Evolutionary conservation across 2,113 vertebrate genomes (phyloP).

Genomic region (Egretta garzetta): DNA sequence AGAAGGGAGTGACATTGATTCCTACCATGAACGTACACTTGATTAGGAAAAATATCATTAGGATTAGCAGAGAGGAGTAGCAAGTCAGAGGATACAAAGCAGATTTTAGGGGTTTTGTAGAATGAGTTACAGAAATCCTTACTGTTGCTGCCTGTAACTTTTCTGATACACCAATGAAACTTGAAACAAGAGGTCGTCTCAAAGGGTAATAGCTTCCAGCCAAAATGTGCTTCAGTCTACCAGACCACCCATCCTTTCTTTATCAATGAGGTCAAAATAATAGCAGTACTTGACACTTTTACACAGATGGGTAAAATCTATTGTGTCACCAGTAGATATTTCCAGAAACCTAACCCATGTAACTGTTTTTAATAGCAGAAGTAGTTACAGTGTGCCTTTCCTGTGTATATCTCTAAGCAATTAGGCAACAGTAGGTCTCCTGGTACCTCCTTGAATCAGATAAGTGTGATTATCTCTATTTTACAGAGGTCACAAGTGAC

Average conservation of each 20-base stretch:
- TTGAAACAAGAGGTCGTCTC: conserved; percentile 49
- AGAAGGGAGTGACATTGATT: not conserved
- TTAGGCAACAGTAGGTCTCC: conserved; percentile 39
- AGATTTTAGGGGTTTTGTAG: not conserved
- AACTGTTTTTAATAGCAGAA: conserved; percentile 27
- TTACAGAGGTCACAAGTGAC: conserved; percentile 24
- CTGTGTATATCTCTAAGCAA: conserved; percentile 8
- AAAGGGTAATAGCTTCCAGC: conserved; percentile 64
- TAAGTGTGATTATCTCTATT: conserved; percentile 47
- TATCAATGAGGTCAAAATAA: conserved; percentile 62
- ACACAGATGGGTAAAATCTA: conserved; percentile 58
- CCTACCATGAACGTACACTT: not conserved
- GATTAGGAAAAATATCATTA: not conserved
- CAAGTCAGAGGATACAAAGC: not conserved
- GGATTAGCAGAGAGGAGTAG: not conserved
- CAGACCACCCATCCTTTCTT: conserved; percentile 67
- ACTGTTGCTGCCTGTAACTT: conserved; percentile 25
- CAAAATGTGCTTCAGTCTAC: conserved; percentile 31
- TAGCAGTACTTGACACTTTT: conserved; percentile 34
- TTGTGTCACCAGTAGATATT: conserved; percentile 33
- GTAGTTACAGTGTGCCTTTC: conserved; percentile 1
- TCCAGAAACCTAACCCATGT: conserved; percentile 44
- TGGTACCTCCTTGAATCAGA: conserved; percentile 25
- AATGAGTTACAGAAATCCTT: not conserved
- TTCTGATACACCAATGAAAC: conserved; percentile 45